phyloP scores from a whole-genome alignment of 2,797 vertebrate genomes.

The Kryptopterus vitreolus region DNA sequence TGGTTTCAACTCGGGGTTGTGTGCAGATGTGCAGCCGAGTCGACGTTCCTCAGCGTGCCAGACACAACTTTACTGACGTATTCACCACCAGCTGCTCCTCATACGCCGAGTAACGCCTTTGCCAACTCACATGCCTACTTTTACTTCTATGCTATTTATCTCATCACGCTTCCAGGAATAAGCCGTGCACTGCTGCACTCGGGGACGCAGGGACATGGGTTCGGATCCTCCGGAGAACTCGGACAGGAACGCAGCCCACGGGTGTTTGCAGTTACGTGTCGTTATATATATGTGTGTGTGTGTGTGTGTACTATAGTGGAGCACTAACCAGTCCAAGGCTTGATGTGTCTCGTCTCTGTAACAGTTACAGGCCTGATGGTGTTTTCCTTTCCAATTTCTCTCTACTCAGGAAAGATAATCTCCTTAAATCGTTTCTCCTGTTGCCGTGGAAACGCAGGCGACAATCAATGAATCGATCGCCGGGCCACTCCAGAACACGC shows the following conservation, averaged over 20 bases:
- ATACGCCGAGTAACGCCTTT: constrained; percentile 53
- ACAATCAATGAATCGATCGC: constrained; percentile 50
- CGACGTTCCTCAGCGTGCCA: constrained; percentile 60
- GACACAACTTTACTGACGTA: constrained; percentile 53
- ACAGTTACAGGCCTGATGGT: constrained; percentile 34
- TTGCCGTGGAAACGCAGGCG: constrained; percentile 57
- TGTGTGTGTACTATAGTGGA: neutral
- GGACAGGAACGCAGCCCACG: constrained; percentile 61
- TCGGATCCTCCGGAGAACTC: neutral
- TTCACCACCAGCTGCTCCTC: constrained; percentile 73
- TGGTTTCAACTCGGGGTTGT: constrained; percentile 66
- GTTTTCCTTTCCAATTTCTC: constrained; percentile 41
- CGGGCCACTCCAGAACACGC: constrained; percentile 38
- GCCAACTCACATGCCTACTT: constrained; percentile 40
- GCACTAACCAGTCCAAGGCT: constrained; percentile 27
- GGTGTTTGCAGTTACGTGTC: too few species aligned
- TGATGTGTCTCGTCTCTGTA: constrained; percentile 9
- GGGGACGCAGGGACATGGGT: constrained; percentile 58
- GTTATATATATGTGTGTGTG: too few species aligned
- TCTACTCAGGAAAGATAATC: constrained; percentile 37
- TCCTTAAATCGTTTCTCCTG: constrained; percentile 36
- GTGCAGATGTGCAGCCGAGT: constrained; percentile 74
- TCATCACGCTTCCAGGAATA: constrained; percentile 61
- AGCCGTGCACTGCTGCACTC: constrained; percentile 69
- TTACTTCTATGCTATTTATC: constrained; percentile 52